Evolutionary conservation across 2,797 vertebrate genomes (phyloP).

Genomic region (Anableps anableps): DNA sequence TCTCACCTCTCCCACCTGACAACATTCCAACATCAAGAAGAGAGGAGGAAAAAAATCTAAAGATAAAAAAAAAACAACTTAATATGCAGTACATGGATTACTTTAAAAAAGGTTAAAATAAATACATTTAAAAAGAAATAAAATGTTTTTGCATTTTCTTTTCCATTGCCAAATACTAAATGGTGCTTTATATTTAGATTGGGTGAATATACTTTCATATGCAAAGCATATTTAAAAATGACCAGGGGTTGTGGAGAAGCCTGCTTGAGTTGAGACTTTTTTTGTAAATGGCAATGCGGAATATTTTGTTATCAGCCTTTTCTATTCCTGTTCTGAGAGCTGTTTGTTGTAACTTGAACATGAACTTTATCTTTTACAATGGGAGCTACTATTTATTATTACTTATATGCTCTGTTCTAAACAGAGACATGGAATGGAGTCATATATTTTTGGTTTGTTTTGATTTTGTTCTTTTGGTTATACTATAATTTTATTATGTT

Average conservation of each 20-base stretch:
- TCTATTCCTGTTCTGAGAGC: conserved; percentile 99
- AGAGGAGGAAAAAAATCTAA: conserved; percentile 39
- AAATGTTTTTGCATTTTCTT: conserved; percentile 92
- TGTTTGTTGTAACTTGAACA: conserved; percentile 99
- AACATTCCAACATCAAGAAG: conserved; percentile 94
- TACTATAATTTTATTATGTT: conserved; percentile 61
- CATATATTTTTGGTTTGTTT: conserved; percentile 82
- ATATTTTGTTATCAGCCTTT: conserved; percentile 99
- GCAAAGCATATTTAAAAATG: conserved; percentile 98
- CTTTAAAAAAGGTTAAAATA: conserved; percentile 73
- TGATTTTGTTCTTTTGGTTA: conserved; percentile 79
- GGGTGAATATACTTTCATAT: conserved; percentile 96
- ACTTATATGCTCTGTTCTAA: conserved; percentile 97
- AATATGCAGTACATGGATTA: conserved; percentile 98
- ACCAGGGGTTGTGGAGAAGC: conserved; percentile 87
- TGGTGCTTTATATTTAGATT: conserved; percentile 99
- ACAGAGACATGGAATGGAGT: conserved; percentile 94
- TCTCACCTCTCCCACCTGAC: conserved; percentile 89
- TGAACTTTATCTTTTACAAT: conserved; percentile 99
- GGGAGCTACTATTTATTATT: conserved; percentile 99
- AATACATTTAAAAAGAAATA: conserved; percentile 79
- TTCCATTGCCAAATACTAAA: conserved; percentile 99
- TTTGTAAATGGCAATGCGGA: conserved; percentile 99
- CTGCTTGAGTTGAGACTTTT: conserved; percentile 98
- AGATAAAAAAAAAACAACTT: conserved; percentile 73